A percentile compares a stretch with the other conserved stretches of the same genome.
Evolutionary conservation across 2,888 invertebrate genomes (phyloP).

Genomic region (Microctonus aethiopoides): DNA sequence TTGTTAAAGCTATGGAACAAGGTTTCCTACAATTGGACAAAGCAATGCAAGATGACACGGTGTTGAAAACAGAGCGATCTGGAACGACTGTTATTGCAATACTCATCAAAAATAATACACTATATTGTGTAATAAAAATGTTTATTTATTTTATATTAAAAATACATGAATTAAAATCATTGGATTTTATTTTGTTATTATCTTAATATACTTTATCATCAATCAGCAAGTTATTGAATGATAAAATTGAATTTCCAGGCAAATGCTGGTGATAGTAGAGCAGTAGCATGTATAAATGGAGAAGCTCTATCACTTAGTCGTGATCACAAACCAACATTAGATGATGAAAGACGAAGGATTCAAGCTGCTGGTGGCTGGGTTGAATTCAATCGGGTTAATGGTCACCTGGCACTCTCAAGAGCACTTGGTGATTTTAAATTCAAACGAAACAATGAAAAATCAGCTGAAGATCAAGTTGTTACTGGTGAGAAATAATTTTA

Average conservation of each 20-base stretch:
- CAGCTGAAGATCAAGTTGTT: slow-evolving; percentile 95
- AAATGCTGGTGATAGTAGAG: slow-evolving; percentile 97
- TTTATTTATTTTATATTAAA: slow-evolving; percentile 2
- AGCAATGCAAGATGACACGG: slow-evolving; percentile 90
- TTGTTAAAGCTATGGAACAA: slow-evolving; percentile 85
- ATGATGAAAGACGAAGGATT: slow-evolving; percentile 88
- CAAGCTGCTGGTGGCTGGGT: slow-evolving; percentile 97
- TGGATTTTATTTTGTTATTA: too few relatives aligned
- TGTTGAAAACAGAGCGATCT: slow-evolving; percentile 90
- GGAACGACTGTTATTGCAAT: slow-evolving; percentile 94
- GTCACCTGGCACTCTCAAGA: slow-evolving; percentile 93
- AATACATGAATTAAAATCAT: too few relatives aligned
- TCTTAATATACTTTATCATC: too few relatives aligned
- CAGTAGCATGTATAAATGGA: slow-evolving; percentile 89
- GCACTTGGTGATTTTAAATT: slow-evolving; percentile 98
- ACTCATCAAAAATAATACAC: slow-evolving; percentile 82
- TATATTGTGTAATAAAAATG: slow-evolving; percentile 82
- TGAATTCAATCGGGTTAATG: slow-evolving; percentile 97
- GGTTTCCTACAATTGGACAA: slow-evolving; percentile 93
- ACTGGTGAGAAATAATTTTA: slow-evolving; percentile 77
- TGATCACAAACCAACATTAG: slow-evolving; percentile 97
- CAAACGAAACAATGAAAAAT: slow-evolving; percentile 87
- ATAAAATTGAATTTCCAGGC: slow-evolving; percentile 69
- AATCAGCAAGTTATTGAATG: too few relatives aligned
- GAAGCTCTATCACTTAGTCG: slow-evolving; percentile 76